These are phyloP conservation scores for Lissonota sp. DNA, from an alignment of 2,888 invertebrate species.

Conservation along the genomic window DNA sequence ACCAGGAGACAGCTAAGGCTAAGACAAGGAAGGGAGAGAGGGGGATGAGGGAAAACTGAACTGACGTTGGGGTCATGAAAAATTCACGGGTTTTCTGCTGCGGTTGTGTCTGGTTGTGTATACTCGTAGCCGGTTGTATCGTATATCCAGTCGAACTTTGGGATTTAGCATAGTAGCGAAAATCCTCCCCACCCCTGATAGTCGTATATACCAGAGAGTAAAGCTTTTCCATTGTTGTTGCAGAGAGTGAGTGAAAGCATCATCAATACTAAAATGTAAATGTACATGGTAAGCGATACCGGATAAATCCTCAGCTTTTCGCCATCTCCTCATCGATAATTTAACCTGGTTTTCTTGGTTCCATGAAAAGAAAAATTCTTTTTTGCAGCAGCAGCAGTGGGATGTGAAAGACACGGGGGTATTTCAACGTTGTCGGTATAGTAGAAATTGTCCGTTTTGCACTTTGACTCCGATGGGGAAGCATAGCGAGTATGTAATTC, in stretches of 20 bases:
- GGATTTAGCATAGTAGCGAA: conserved; percentile 41
- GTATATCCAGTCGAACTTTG: conserved; percentile 30
- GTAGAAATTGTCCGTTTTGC: too few species aligned
- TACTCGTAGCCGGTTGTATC: background rate
- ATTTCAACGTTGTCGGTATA: too few species aligned
- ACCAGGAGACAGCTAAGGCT: background rate
- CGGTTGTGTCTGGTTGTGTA: conserved; percentile 31
- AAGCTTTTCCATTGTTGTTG: conserved; percentile 26
- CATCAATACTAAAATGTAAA: conserved; percentile 35
- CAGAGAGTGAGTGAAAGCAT: conserved; percentile 18
- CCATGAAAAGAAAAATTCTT: too few species aligned
- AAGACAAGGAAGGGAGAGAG: background rate
- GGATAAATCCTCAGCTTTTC: background rate
- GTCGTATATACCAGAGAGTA: conserved; percentile 4
- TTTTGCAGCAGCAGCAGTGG: too few species aligned
- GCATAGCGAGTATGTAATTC: too few species aligned
- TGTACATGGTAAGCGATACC: conserved; percentile 4
- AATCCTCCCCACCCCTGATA: conserved; percentile 1
- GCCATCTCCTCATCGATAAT: background rate
- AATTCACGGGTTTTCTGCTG: conserved; percentile 54
- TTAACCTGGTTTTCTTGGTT: too few species aligned
- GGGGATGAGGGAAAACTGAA: background rate
- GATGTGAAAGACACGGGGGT: too few species aligned
- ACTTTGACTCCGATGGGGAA: too few species aligned
- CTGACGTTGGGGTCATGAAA: conserved; percentile 47